A percentile compares a stretch with the other conserved stretches of the same genome.
Conservation (phyloP, 1,140 invertebrate genomes). For the Gyrodactylus salaris region DNA sequence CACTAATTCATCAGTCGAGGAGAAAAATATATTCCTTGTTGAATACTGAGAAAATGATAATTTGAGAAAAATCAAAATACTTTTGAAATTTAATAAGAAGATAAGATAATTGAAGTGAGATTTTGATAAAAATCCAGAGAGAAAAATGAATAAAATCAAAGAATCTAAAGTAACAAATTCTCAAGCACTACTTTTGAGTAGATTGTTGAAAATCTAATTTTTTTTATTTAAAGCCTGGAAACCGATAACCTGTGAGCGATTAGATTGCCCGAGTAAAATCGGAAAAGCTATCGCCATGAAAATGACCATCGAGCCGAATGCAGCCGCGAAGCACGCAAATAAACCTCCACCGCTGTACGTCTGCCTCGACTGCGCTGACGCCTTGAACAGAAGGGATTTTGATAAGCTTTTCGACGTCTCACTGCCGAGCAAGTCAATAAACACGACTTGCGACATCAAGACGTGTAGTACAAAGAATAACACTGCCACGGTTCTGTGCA, state of each 20-base stretch:
- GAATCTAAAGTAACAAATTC: too few species aligned
- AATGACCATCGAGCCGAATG: conserved; percentile 25
- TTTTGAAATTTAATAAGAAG: too few species aligned
- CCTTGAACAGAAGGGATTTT: conserved; percentile 35
- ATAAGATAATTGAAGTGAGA: too few species aligned
- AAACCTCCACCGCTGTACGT: conserved; percentile 62
- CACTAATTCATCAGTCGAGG: too few species aligned
- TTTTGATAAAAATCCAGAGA: too few species aligned
- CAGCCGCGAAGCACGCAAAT: conserved; percentile 32
- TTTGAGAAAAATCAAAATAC: too few species aligned
- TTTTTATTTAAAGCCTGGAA: conserved; percentile 19
- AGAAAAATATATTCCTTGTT: too few species aligned
- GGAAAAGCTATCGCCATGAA: conserved; percentile 47
- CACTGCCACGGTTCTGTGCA: conserved; percentile 72
- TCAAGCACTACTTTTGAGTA: too few species aligned
- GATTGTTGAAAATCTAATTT: too few species aligned
- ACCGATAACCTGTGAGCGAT: conserved; percentile 34
- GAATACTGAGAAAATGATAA: too few species aligned
- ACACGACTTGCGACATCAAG: not conserved
- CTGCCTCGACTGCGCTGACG: conserved; percentile 75
- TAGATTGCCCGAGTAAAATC: conserved; percentile 39
- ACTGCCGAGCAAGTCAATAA: conserved; percentile 53
- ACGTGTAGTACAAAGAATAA: conserved; percentile 22
- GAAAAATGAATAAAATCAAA: too few species aligned
- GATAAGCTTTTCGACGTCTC: conserved; percentile 53